phyloP scores from a whole-genome alignment of 2,888 invertebrate species.

The Lasioglossum malachurum region DNA sequence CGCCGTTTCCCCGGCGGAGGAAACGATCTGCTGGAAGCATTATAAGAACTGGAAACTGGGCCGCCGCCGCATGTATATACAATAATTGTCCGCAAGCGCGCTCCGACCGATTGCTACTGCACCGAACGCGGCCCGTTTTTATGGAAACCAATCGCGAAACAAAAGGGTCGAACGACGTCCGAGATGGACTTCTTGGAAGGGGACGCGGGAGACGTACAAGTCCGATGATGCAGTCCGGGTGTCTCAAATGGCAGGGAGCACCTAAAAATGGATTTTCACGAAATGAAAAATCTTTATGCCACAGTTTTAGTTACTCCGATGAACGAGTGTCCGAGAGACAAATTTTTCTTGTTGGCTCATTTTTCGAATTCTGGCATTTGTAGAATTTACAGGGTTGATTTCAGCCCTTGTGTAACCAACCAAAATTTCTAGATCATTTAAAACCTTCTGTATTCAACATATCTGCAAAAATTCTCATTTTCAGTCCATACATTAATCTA shows the following conservation, averaged over 20 bases:
- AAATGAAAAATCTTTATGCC: no score
- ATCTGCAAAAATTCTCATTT: no score
- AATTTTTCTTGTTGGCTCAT: no score
- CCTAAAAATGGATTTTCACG: background rate
- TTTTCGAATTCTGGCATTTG: no score
- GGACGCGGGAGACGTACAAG: background rate
- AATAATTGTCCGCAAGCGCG: conserved; percentile 18
- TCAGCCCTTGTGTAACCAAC: no score
- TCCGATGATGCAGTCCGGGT: background rate
- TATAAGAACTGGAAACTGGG: conserved; percentile 28
- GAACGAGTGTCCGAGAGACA: no score
- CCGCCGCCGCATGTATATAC: conserved; percentile 21
- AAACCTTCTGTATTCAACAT: no score
- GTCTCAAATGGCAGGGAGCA: background rate
- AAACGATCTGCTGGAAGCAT: conserved; percentile 31
- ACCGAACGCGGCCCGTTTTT: background rate
- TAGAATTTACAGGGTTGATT: no score
- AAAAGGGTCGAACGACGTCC: background rate
- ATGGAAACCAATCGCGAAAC: conserved; percentile 5
- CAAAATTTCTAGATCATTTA: no score
- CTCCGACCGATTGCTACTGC: background rate
- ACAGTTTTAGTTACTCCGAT: no score
- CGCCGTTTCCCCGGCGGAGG: background rate
- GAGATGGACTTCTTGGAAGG: background rate
- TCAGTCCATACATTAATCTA: no score